Evolutionary conservation across 2,797 vertebrate species (phyloP).

Genomic region (Premnoplex brunnescens): DNA sequence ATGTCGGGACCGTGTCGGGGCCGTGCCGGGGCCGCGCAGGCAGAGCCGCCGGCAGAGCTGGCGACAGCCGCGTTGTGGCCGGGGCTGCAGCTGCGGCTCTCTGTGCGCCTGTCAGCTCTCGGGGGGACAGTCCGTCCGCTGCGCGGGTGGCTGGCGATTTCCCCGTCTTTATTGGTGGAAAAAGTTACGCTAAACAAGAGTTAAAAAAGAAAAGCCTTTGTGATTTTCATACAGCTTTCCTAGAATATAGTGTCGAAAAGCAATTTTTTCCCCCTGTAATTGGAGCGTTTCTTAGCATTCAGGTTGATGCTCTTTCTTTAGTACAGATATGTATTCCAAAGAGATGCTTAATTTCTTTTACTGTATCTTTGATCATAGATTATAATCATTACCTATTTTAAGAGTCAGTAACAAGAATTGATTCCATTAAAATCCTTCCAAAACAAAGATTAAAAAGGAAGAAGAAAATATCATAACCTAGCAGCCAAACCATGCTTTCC

Average conservation of each 20-base stretch:
- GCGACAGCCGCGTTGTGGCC: neutral
- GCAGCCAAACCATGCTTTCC: neutral
- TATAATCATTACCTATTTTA: neutral
- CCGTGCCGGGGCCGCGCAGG: too few species aligned
- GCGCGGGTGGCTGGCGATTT: neutral
- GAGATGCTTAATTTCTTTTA: neutral
- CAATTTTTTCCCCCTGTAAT: neutral
- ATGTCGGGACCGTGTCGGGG: too few species aligned
- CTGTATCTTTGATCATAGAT: neutral
- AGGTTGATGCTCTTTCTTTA: neutral
- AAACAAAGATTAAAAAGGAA: neutral
- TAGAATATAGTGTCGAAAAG: neutral
- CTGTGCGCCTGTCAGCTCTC: neutral
- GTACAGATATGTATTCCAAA: neutral
- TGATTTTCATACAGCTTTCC: neutral
- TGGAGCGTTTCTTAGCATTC: neutral
- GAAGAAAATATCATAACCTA: neutral
- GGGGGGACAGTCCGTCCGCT: neutral
- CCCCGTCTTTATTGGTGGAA: neutral
- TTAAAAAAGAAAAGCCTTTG: neutral
- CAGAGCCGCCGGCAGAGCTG: constrained; percentile 40
- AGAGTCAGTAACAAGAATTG: neutral
- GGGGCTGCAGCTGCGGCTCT: constrained; percentile 45
- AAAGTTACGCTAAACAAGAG: neutral
- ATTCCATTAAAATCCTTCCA: neutral